Conservation (phyloP, 2,797 vertebrate genomes). For the Chelon labrosus region DNA sequence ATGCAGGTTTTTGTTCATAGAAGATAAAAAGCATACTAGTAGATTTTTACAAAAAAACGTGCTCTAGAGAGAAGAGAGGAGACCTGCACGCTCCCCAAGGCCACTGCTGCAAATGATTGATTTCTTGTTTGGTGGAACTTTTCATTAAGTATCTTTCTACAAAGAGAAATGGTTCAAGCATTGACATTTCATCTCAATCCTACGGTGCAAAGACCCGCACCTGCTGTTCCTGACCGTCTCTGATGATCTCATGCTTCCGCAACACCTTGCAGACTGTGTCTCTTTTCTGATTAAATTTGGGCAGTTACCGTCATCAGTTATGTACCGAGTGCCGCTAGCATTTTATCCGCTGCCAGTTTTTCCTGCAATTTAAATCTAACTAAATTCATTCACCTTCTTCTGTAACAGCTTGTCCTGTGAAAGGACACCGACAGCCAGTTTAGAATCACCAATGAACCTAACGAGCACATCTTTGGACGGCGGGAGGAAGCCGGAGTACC, state of each 20-base stretch:
- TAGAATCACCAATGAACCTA: too few species aligned
- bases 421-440: too few species aligned
- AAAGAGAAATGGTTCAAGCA: not conserved
- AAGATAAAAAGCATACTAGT: fast-evolving
- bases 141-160: not conserved
- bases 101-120: not conserved
- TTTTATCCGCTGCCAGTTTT: not conserved
- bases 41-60: not conserved
- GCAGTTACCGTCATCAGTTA: not conserved
- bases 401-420: too few species aligned
- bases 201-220: not conserved
- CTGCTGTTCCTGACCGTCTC: not conserved
- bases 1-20: not conserved
- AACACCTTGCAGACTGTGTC: not conserved
- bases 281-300: not conserved
- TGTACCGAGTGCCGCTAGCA: not conserved
- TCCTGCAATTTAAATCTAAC: too few species aligned
- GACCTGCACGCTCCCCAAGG: not conserved
- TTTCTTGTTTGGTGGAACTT: not conserved
- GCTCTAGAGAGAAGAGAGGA: not conserved
- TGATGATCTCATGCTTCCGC: not conserved
- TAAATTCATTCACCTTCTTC: too few species aligned
- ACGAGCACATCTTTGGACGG: too few species aligned
- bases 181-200: not conserved
- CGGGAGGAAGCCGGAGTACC: too few species aligned